A percentile compares a stretch with the other conserved stretches of the same genome.
Conservation (phyloP, 2,113 vertebrate genomes). For the Oncorhynchus tshawytscha region DNA sequence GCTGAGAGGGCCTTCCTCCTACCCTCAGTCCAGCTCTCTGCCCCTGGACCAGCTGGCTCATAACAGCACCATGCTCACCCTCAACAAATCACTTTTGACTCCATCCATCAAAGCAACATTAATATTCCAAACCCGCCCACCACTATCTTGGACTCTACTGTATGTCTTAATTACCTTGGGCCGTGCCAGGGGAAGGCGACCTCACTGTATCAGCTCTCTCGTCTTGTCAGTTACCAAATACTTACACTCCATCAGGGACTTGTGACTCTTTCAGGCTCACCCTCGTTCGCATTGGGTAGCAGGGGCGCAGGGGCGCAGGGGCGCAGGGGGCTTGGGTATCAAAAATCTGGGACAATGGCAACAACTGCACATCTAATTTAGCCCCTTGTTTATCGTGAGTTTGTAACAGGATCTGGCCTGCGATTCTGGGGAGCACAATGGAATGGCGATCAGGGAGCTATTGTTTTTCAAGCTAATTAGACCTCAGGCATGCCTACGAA, state of each 20-base stretch:
- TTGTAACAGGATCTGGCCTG: constrained; percentile 73
- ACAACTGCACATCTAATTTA: constrained; percentile 83
- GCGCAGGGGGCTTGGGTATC: constrained; percentile 66
- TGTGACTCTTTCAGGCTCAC: constrained; percentile 54
- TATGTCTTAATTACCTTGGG: constrained; percentile 67
- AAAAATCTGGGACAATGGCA: constrained; percentile 77
- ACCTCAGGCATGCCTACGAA: constrained; percentile 53
- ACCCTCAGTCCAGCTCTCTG: constrained; percentile 61
- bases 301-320: constrained; percentile 4
- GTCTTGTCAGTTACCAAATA: constrained; percentile 69
- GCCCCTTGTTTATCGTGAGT: constrained; percentile 77
- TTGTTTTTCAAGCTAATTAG: constrained; percentile 85
- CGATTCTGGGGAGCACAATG: constrained; percentile 74
- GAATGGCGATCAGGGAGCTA: constrained; percentile 78
- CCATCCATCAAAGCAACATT: constrained; percentile 79
- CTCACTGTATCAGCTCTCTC: constrained; percentile 59
- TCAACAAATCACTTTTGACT: constrained; percentile 80
- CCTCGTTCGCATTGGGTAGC: constrained; percentile 7
- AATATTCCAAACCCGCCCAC: constrained; percentile 70
- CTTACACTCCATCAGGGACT: constrained; percentile 71
- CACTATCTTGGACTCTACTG: constrained; percentile 47
- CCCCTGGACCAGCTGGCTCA: constrained; percentile 73
- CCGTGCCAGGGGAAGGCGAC: constrained; percentile 61
- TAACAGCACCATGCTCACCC: constrained; percentile 66
- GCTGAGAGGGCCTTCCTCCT: constrained; percentile 60